Percentiles rank a stretch among this genome's conserved stretches.
These are phyloP conservation scores for Puntigrus tetrazona DNA, from an alignment of 2,113 vertebrate genomes.

Conservation along the genomic window DNA sequence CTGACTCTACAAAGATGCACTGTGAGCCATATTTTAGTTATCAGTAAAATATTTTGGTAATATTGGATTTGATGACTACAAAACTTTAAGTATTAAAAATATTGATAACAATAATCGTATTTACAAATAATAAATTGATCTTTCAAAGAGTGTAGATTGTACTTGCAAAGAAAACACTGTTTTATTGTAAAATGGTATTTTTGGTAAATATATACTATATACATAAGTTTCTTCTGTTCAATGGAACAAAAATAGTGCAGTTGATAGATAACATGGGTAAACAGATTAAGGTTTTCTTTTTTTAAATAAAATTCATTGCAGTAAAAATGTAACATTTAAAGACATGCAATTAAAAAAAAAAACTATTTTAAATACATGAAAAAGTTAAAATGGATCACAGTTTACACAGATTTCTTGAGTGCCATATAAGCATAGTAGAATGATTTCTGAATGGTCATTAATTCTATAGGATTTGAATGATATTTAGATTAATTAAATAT, in stretches of 20 bases:
- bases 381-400: neutral
- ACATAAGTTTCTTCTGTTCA: neutral
- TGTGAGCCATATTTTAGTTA: neutral
- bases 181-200: neutral
- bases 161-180: neutral
- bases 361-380: too few relatives aligned
- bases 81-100: neutral
- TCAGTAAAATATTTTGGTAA: neutral
- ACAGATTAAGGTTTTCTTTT: too few relatives aligned
- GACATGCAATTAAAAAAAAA: too few relatives aligned
- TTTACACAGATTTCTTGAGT: neutral
- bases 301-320: neutral
- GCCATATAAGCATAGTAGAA: neutral
- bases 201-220: neutral
- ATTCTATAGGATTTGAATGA: neutral
- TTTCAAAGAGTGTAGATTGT: neutral
- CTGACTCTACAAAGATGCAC: neutral
- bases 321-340: neutral
- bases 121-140: neutral
- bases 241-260: neutral
- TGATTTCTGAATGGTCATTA: neutral
- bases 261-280: neutral
- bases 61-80: neutral
- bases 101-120: neutral
- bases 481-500: neutral